Percentiles rank a stretch among this genome's conserved stretches.
phyloP scores from a whole-genome alignment of 64 coral and sea anemone species.

The Montipora capricornis region DNA sequence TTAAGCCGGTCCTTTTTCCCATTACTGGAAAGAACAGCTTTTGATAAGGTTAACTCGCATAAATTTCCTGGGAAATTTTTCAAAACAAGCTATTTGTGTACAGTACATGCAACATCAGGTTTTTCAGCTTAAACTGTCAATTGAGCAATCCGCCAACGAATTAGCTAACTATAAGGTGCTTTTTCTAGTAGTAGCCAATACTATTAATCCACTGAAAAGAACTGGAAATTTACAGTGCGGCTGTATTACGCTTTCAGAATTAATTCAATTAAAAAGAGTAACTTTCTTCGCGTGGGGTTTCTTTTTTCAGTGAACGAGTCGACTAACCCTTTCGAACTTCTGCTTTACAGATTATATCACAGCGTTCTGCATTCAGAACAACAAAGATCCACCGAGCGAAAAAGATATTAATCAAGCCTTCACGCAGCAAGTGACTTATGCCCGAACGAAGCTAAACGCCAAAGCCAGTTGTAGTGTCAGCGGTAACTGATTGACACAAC shows the following conservation, averaged over 20 bases:
- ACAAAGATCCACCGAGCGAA: background rate
- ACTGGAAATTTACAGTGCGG: background rate
- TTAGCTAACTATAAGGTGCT: background rate
- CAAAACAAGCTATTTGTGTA: background rate
- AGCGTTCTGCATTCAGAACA: slow-evolving; percentile 58
- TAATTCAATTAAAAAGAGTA: background rate
- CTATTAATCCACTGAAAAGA: background rate
- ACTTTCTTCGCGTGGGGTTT: background rate
- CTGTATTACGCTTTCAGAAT: background rate
- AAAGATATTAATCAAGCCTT: slow-evolving; percentile 49
- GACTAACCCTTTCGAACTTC: slow-evolving; percentile 12
- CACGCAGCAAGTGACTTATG: slow-evolving; percentile 33
- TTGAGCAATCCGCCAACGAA: background rate
- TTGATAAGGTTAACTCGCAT: background rate
- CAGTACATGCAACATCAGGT: background rate
- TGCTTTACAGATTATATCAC: slow-evolving; percentile 59
- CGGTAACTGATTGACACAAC: background rate
- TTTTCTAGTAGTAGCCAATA: background rate
- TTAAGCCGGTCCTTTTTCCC: background rate
- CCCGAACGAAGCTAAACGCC: slow-evolving; percentile 40
- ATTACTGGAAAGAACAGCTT: background rate
- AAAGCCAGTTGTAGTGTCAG: background rate
- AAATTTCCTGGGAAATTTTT: background rate
- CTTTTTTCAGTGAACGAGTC: background rate
- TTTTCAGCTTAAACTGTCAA: background rate